Evolutionary conservation across 2,797 vertebrate genomes (phyloP), one percentile per base, ranked within the genome.

Genomic region (Geotrypetes seraphini): DNA sequence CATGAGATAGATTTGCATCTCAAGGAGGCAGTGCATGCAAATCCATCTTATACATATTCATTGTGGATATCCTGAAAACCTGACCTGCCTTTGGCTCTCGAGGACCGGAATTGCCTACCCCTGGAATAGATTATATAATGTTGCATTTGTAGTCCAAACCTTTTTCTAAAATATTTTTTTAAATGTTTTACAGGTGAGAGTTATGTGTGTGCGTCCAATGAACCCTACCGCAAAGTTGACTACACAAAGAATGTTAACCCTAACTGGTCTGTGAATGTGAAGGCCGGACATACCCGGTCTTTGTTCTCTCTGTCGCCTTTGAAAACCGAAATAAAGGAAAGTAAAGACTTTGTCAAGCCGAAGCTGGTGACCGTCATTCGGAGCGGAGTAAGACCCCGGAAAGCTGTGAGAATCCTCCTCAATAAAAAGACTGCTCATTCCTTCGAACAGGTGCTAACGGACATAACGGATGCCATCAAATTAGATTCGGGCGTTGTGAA

Each of bases 351-450:
- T 75, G 93, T 99, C 67, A 96, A 92, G 43, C 96, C 96, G 60
- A 99, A 99, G 32, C 47, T 99, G 10, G 96, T 99, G 71, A 99
- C 96, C 2, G 92, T 99, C 58, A 97, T 99, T 53, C 88, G 96
- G 23, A 89, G 94, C 18, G 96, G 96, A 3, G 92, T 96, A 28
- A 97, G 96, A 54, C 96, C 96, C 1, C 85, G 96, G 25, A 99
- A 98, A 67, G 96, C 96, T 0, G 96, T 99, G 5, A 78, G 95
- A 19, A 84, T 99, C 34, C 88, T 99, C 43, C 87, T 99, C 45
- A 99, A 99, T 47, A 97, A 94, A 78, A 99, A 99, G 78, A 99
- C 96, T 0, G 96, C 92, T 1, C 95, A 99, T 71, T 99, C 92
- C 51, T 96, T 98, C 0, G 95, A 97, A 10, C 96, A 99, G 61